Conservation (phyloP, 2,797 vertebrate genomes). For the Lagodon rhomboides region DNA sequence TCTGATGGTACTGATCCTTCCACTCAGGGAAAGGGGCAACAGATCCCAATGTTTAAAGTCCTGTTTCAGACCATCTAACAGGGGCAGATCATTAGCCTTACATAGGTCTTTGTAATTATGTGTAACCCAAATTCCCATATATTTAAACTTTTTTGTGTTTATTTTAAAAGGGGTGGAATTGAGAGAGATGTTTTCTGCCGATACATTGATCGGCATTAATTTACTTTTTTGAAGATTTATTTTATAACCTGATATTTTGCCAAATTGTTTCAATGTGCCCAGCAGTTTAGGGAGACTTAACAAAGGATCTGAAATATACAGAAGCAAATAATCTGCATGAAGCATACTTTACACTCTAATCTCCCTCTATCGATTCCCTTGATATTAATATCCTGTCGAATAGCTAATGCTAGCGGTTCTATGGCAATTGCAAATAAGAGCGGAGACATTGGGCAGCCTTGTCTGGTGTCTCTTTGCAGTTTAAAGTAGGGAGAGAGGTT, state of each 20-base stretch:
- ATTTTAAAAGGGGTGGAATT: not conserved
- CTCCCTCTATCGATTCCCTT: not conserved
- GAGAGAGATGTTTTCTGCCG: not conserved
- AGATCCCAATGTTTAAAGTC: not conserved
- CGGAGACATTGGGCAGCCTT: too few species aligned
- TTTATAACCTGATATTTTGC: not conserved
- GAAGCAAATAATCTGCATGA: not conserved
- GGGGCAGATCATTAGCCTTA: not conserved
- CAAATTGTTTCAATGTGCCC: not conserved
- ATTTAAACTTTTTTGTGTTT: not conserved
- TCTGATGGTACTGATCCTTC: not conserved
- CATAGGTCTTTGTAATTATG: not conserved
- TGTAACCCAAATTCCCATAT: not conserved
- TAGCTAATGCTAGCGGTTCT: too few species aligned
- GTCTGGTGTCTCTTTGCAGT: not conserved
- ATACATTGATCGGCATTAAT: not conserved
- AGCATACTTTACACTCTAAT: not conserved
- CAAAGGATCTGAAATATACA: not conserved
- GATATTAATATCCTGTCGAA: not conserved
- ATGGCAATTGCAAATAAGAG: too few species aligned
- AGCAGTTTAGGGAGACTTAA: not conserved
- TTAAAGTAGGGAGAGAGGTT: not conserved
- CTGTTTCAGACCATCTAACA: not conserved
- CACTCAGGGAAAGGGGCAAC: not conserved
- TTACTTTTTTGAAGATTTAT: not conserved